Percentiles rank a stretch among this genome's conserved stretches.
Conservation (phyloP, 2,888 invertebrate genomes). For the Didymodactylos carnosus region DNA sequence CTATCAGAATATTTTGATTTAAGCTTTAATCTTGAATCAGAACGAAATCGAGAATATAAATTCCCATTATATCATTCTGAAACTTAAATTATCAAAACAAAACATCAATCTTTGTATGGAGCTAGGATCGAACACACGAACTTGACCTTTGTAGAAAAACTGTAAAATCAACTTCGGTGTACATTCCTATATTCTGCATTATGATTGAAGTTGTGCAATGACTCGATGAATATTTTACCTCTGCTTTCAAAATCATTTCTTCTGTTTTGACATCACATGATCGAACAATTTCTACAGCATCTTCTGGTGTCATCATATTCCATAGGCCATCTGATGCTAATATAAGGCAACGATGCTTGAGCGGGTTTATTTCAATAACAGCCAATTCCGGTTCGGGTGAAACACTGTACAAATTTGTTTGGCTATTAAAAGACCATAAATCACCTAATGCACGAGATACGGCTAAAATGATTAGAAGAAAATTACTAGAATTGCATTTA, state of each 20-base stretch:
- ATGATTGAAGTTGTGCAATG: not conserved
- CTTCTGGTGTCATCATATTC: constrained; percentile 71
- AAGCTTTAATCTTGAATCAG: too few relatives aligned
- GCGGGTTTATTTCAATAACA: constrained; percentile 56
- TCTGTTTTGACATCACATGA: constrained; percentile 16
- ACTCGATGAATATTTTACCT: not conserved
- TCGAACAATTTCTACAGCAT: constrained; percentile 57
- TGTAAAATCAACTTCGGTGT: too few relatives aligned
- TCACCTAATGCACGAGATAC: constrained; percentile 87
- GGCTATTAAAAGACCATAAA: constrained; percentile 86
- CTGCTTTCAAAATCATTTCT: constrained; percentile 12
- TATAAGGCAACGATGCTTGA: constrained; percentile 53
- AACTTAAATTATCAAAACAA: too few relatives aligned
- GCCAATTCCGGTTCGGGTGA: constrained; percentile 87
- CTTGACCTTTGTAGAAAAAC: too few relatives aligned
- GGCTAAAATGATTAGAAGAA: constrained; percentile 83
- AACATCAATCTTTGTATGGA: too few relatives aligned
- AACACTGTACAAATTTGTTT: constrained; percentile 75
- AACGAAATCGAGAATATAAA: too few relatives aligned
- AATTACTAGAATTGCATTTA: too few relatives aligned
- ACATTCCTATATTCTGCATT: too few relatives aligned
- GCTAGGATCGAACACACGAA: too few relatives aligned
- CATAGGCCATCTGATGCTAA: constrained; percentile 89
- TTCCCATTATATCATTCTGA: too few relatives aligned
- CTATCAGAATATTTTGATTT: too few relatives aligned